Conservation (phyloP, 2,888 invertebrate genomes). For the Drosophila lutescens region DNA sequence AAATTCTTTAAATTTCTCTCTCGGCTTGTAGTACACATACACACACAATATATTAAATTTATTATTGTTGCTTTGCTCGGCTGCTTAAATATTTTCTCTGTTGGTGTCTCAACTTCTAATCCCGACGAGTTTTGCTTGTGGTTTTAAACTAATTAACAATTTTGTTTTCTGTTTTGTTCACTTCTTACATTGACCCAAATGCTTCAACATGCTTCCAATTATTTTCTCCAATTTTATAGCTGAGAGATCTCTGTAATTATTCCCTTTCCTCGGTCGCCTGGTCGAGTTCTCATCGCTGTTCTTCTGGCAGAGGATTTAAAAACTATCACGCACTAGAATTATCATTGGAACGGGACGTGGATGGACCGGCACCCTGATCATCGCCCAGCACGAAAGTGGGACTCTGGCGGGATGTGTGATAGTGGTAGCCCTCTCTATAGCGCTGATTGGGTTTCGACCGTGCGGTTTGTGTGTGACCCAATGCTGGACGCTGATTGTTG, state of each 20-base stretch:
- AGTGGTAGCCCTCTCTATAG: slow-evolving; percentile 85
- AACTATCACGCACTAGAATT: slow-evolving; percentile 85
- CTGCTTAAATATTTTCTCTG: slow-evolving; percentile 60
- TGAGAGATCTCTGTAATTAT: slow-evolving; percentile 46
- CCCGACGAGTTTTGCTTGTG: slow-evolving; percentile 52
- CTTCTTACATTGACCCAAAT: slow-evolving; percentile 70
- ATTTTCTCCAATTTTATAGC: slow-evolving; percentile 29
- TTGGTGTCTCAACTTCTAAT: slow-evolving; percentile 44
- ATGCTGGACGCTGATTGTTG: slow-evolving; percentile 84
- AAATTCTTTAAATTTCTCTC: slow-evolving; percentile 71
- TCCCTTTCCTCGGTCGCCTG: slow-evolving; percentile 24
- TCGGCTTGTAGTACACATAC: slow-evolving; percentile 52
- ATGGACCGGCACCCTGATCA: slow-evolving; percentile 84
- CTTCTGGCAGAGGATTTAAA: slow-evolving; percentile 82
- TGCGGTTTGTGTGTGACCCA: slow-evolving; percentile 84
- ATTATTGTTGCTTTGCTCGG: slow-evolving; percentile 72
- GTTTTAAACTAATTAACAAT: slow-evolving; percentile 76
- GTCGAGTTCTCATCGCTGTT: slow-evolving; percentile 42
- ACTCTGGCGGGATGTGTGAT: slow-evolving; percentile 86
- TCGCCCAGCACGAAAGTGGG: slow-evolving; percentile 85
- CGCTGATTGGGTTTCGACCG: slow-evolving; percentile 84
- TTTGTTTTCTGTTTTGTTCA: slow-evolving; percentile 53
- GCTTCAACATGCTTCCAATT: slow-evolving; percentile 60
- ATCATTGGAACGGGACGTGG: slow-evolving; percentile 85
- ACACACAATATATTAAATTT: slow-evolving; percentile 76